Base-by-base conservation (phyloP, 1,140 invertebrate species). In the Coptotermes formosanus region DNA sequence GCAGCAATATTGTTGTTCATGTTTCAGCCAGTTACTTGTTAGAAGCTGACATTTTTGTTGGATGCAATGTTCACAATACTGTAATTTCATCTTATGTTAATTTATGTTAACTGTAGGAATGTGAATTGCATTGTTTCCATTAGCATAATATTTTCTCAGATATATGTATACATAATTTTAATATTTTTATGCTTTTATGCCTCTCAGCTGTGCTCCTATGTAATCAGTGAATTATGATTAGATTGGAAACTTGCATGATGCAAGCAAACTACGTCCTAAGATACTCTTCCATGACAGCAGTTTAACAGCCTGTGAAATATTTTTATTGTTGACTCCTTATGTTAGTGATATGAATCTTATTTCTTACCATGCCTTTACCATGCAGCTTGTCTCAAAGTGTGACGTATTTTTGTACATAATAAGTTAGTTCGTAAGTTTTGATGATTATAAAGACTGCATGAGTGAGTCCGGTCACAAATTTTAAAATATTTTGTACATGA, bases 321-420 rank as follows among this genome's bases (percentile, higher is more conserved):
- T 69, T 69, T 69, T 69, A 69, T n/a, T 30, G 8, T 69, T 69
- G 3, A 30, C 3, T 69, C n/a, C 8, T 55, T 69, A 69, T 69
- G 64, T 69, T 69, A 69, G 64, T 69, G 64, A 69, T 69, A 30
- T n/a, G 25, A 69, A 69, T 8, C 12, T 69, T 69, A 69, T 69
- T 69, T 69, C 64, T 30, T 8, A n/a, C n/a, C 64, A 69, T 69
- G 64, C 64, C n/a, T 25, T 6, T 55, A 55, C 52, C 12, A 48
- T 64, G 59, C 64, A 69, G n/a, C 64, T 30, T 69, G n/a, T 69
- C n/a, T n/a, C 64, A 69, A n/a, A 30, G 64, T 69, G 64, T 69
- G 64, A 69, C 64, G n/a, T 69, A 69, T 69, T 69, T 69, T 69
- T 69, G 64, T 69, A 69, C 64, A 69, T 69, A 69, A 69, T 69